phyloP scores from a whole-genome alignment of 2,797 vertebrate genomes.

The Heteromormyrus szaboi region DNA sequence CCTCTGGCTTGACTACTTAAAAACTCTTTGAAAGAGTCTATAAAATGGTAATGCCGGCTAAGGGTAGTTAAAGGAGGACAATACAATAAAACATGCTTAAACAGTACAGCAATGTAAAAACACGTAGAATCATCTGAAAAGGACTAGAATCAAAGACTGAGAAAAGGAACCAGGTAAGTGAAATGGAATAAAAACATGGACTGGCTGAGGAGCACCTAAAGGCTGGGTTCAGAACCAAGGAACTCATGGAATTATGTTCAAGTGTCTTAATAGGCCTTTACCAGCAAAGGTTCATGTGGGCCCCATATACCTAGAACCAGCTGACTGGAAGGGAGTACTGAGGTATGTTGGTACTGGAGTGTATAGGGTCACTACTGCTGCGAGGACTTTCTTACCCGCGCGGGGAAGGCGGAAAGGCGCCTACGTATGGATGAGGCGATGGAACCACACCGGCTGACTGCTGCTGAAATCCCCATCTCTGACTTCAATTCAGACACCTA shows the following conservation, averaged over 20 bases:
- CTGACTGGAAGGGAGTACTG: not conserved
- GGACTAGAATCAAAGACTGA: not conserved
- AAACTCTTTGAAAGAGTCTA: not conserved
- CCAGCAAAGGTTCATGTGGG: not conserved
- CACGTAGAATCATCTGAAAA: not conserved
- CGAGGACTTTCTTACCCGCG: constrained; percentile 46
- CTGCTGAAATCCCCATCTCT: constrained; percentile 45
- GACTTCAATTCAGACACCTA: constrained; percentile 63
- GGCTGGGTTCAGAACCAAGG: not conserved
- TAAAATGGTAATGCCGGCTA: not conserved
- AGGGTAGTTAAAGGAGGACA: not conserved
- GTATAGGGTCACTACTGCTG: not conserved
- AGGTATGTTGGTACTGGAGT: not conserved
- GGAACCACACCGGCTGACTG: constrained; percentile 46
- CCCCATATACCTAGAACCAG: not conserved
- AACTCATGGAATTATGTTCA: not conserved
- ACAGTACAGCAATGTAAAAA: not conserved
- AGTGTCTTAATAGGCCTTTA: not conserved
- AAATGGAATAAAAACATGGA: not conserved
- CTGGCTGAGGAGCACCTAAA: not conserved
- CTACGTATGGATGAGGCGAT: constrained; percentile 56
- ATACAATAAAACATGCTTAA: not conserved
- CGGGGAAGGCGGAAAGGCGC: constrained; percentile 59
- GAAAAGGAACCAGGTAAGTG: not conserved
- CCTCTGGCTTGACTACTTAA: not conserved